These are phyloP conservation scores for Casuarius casuarius DNA, from an alignment of 2,113 vertebrate species.

Conservation along the genomic window DNA sequence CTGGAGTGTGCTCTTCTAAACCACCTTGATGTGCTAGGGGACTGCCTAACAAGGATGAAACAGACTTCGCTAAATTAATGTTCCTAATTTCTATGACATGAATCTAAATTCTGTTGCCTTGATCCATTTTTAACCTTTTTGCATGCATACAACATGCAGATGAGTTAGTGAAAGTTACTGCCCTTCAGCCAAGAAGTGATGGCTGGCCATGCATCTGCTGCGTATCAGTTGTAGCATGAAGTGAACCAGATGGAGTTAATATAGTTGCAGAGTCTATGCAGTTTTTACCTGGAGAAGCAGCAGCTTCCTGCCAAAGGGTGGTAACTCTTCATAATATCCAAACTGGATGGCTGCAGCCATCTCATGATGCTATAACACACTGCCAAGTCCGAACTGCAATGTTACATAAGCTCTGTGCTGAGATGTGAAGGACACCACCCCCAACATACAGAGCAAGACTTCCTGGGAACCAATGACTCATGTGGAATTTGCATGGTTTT, in stretches of 20 bases:
- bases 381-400: neutral
- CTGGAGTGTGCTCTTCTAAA: neutral
- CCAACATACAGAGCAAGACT: neutral
- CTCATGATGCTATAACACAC: neutral
- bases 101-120: neutral
- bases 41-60: neutral
- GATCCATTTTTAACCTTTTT: neutral
- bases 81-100: neutral
- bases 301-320: rapidly evolving
- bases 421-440: neutral
- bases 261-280: neutral
- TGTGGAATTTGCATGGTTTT: neutral
- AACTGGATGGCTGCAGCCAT: neutral
- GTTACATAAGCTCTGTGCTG: neutral
- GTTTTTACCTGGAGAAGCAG: neutral
- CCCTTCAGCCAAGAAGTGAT: neutral
- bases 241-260: neutral
- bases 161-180: rapidly evolving
- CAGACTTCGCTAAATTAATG: neutral
- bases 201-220: neutral
- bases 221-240: neutral
- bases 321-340: neutral
- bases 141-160: neutral
- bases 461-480: neutral
- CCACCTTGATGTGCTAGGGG: neutral